A percentile compares a stretch with the other conserved stretches of the same genome.
Conservation (phyloP, 2,888 invertebrate species). For the Biston stratarius region DNA sequence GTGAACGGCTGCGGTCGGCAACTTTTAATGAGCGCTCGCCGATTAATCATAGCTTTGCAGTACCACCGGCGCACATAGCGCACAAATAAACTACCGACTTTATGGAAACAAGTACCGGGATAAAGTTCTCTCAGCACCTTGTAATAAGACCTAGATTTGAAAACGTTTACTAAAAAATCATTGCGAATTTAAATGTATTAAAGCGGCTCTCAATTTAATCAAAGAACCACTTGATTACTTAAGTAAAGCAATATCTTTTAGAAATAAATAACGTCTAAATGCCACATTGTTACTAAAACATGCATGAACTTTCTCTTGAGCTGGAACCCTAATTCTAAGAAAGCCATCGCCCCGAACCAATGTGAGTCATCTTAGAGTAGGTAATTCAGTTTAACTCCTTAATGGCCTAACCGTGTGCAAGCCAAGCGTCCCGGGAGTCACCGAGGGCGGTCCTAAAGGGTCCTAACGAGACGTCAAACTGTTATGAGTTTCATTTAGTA, state of each 20-base stretch:
- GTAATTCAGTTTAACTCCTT: slow-evolving; percentile 40
- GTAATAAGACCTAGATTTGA: slow-evolving; percentile 21
- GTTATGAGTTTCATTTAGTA: slow-evolving; percentile 43
- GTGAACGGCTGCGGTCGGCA: slow-evolving; percentile 42
- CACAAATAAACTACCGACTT: slow-evolving; percentile 32
- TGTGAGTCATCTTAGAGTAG: slow-evolving; percentile 31
- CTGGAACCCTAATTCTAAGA: slow-evolving; percentile 22
- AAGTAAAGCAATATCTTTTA: slow-evolving; percentile 21
- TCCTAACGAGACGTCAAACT: slow-evolving; percentile 41
- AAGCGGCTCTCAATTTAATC: slow-evolving; percentile 21
- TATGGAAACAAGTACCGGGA: slow-evolving; percentile 26
- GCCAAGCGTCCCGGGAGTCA: slow-evolving; percentile 27
- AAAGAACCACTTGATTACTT: slow-evolving; percentile 14
- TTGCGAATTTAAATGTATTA: slow-evolving; percentile 26
- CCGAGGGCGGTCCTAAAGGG: slow-evolving; percentile 34
- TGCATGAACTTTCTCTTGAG: slow-evolving; percentile 13
- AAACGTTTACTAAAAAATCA: slow-evolving; percentile 16
- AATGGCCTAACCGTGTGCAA: slow-evolving; percentile 36
- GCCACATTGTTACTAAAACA: slow-evolving; percentile 24
- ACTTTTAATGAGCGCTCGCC: slow-evolving; percentile 47
- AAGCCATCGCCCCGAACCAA: slow-evolving; percentile 17
- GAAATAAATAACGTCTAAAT: slow-evolving; percentile 10
- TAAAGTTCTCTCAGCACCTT: slow-evolving; percentile 14
- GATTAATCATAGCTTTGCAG: slow-evolving; percentile 45
- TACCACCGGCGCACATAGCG: slow-evolving; percentile 20